Evolutionary conservation across 2,888 invertebrate species (phyloP).

Genomic region (Gryllus longicercus): DNA sequence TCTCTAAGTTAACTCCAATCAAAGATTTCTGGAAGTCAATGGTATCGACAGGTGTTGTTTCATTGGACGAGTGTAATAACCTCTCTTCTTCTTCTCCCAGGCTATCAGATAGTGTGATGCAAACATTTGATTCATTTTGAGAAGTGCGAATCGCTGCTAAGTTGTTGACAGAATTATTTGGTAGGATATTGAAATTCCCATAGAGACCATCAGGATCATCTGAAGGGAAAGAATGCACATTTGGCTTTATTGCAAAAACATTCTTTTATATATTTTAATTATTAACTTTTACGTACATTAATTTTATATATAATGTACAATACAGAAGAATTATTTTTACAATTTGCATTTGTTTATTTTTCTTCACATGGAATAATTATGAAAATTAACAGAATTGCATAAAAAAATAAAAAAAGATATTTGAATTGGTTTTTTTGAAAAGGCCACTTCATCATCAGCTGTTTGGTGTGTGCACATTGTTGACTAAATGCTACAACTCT

Average conservation of each 20-base stretch:
- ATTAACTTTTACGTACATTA: not conserved
- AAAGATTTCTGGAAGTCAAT: not conserved
- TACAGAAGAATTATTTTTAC: not conserved
- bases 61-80: not conserved
- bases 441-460: too few species aligned
- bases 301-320: not conserved
- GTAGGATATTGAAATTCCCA: constrained; percentile 38
- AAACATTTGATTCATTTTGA: not conserved
- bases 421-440: too few species aligned
- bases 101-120: not conserved
- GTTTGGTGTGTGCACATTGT: too few species aligned
- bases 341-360: not conserved
- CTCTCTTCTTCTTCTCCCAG: not conserved
- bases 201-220: constrained; percentile 38
- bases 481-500: too few species aligned
- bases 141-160: constrained; percentile 35
- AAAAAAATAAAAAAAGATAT: too few species aligned
- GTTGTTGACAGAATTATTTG: constrained; percentile 45
- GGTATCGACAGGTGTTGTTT: not conserved
- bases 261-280: not conserved
- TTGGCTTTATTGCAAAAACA: not conserved
- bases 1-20: not conserved
- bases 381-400: too few species aligned
- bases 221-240: constrained; percentile 27
- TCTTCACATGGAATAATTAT: not conserved